Percentiles rank a stretch among this genome's conserved stretches.
phyloP scores from a whole-genome alignment of 2,113 vertebrate species.

The Sphaerodactylus townsendi region DNA sequence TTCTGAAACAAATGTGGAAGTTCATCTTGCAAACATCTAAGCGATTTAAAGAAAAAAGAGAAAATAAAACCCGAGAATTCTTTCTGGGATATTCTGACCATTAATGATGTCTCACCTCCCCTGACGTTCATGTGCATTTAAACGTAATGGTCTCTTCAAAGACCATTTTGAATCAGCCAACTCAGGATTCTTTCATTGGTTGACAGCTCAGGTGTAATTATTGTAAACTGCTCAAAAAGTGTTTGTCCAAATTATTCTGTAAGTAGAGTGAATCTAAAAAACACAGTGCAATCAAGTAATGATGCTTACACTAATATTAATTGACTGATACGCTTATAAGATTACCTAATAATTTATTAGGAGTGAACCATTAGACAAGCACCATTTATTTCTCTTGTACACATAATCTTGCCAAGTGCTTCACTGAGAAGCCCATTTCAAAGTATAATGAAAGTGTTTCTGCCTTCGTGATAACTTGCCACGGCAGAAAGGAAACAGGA shows the following conservation, averaged over 20 bases:
- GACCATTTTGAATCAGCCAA: neutral
- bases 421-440: slow-evolving; percentile 36
- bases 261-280: neutral
- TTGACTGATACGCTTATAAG: neutral
- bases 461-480: slow-evolving; percentile 36
- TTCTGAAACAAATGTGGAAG: too few species aligned
- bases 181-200: neutral
- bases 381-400: slow-evolving; percentile 26
- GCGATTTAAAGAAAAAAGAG: too few species aligned
- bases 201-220: neutral
- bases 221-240: neutral
- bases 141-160: neutral
- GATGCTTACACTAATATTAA: neutral
- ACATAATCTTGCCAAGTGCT: slow-evolving; percentile 8
- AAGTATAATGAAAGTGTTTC: slow-evolving; percentile 50
- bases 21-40: neutral
- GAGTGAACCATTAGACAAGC: neutral
- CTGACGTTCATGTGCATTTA: neutral
- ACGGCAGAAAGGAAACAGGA: slow-evolving; percentile 40
- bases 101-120: too few species aligned
- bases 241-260: neutral
- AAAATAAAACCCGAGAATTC: neutral
- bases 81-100: neutral
- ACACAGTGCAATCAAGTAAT: neutral
- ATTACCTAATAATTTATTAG: neutral